Conservation (phyloP, 2,113 vertebrate genomes). For the Loxodonta africana region DNA sequence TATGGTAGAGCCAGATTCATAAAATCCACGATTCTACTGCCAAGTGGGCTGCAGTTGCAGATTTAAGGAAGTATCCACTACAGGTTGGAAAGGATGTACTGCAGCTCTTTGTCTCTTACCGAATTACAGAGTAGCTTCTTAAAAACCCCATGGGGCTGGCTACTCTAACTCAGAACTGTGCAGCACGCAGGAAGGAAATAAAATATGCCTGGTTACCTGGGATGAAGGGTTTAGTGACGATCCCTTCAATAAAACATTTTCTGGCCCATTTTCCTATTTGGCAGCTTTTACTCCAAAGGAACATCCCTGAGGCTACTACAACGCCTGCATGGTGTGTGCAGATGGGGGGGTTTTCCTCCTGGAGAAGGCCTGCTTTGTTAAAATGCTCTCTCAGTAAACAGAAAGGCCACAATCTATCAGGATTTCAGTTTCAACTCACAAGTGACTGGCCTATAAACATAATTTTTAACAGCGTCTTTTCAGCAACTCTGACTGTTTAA, state of each 20-base stretch:
- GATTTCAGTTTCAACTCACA: slow-evolving; percentile 78
- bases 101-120: not conserved
- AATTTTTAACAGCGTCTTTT: slow-evolving; percentile 88
- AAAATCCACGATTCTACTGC: not conserved
- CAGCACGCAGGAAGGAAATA: not conserved
- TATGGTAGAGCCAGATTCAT: not conserved
- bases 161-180: not conserved
- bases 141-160: not conserved
- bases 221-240: slow-evolving; percentile 57
- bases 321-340: not conserved
- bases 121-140: slow-evolving; percentile 39
- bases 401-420: slow-evolving; percentile 80
- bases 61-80: not conserved
- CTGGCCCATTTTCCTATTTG: slow-evolving; percentile 61
- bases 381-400: slow-evolving; percentile 72
- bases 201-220: slow-evolving; percentile 48
- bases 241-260: slow-evolving; percentile 65
- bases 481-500: slow-evolving; percentile 91
- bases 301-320: not conserved
- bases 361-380: slow-evolving; percentile 48
- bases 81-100: slow-evolving; percentile 16
- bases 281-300: slow-evolving; percentile 71
- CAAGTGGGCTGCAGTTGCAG: not conserved
- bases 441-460: slow-evolving; percentile 87
- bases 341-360: slow-evolving; percentile 11